Evolutionary conservation across 1,140 invertebrate species (phyloP).

Genomic region (Aphelinus atriplicis): DNA sequence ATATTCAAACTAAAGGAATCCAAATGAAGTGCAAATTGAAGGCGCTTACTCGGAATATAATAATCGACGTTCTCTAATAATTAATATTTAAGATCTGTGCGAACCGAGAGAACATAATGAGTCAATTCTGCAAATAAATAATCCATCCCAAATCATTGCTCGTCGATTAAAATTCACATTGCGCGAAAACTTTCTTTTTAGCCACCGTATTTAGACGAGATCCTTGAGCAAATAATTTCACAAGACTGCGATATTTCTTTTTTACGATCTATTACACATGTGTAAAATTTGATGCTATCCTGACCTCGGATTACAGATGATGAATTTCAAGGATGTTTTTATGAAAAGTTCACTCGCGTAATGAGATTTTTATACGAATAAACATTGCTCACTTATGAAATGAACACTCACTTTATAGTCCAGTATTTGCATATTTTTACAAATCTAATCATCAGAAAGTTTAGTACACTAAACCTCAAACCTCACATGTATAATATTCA

Average conservation of each 20-base stretch:
- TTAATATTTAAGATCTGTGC: background rate
- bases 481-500: too few relatives aligned
- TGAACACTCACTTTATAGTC: too few relatives aligned
- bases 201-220: background rate
- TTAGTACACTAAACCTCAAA: too few relatives aligned
- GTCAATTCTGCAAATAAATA: slow-evolving; percentile 6
- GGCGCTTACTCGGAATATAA: background rate
- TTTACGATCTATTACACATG: slow-evolving; percentile 50
- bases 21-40: too few relatives aligned
- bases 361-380: background rate
- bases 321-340: too few relatives aligned
- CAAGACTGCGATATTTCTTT: slow-evolving; percentile 55
- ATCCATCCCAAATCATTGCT: background rate
- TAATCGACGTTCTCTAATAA: slow-evolving; percentile 2
- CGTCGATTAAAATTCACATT: background rate
- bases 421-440: too few relatives aligned
- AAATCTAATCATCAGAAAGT: too few relatives aligned
- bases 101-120: background rate
- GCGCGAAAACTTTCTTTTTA: slow-evolving; percentile 3
- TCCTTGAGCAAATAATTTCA: slow-evolving; percentile 19
- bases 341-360: background rate
- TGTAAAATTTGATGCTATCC: background rate
- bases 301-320: background rate
- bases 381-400: too few relatives aligned
- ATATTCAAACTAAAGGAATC: too few relatives aligned